phyloP scores from a whole-genome alignment of 2,797 vertebrate genomes.

The Lepidocolaptes lacrymiger region DNA sequence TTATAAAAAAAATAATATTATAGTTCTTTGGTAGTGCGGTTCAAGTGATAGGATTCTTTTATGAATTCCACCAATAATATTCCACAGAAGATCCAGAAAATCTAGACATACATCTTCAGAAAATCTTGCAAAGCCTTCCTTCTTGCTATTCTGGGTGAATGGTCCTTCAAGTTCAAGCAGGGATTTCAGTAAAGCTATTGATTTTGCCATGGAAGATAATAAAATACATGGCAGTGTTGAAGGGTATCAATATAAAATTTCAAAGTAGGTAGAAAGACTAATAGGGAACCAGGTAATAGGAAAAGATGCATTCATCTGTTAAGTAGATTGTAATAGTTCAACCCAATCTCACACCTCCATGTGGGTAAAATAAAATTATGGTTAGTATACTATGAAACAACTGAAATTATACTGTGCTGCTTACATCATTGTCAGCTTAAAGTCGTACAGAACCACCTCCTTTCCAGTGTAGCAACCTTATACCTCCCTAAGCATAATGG shows the following conservation, averaged over 20 bases:
- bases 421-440: background rate
- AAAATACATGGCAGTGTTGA: background rate
- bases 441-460: fast-evolving
- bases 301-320: background rate
- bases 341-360: background rate
- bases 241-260: background rate
- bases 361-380: background rate
- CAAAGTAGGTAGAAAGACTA: background rate
- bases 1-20: background rate
- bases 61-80: background rate
- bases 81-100: background rate
- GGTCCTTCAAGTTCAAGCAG: background rate
- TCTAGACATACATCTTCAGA: background rate
- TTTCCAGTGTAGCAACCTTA: background rate
- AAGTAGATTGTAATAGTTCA: background rate
- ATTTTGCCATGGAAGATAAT: background rate
- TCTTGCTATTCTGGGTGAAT: background rate
- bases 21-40: background rate
- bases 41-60: background rate
- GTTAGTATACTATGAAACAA: background rate
- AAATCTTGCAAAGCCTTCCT: background rate
- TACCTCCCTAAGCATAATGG: background rate
- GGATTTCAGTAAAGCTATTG: background rate
- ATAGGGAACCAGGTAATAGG: background rate
- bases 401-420: background rate